Conservation (phyloP, 2,113 vertebrate genomes). For the Myotis lucifugus region DNA sequence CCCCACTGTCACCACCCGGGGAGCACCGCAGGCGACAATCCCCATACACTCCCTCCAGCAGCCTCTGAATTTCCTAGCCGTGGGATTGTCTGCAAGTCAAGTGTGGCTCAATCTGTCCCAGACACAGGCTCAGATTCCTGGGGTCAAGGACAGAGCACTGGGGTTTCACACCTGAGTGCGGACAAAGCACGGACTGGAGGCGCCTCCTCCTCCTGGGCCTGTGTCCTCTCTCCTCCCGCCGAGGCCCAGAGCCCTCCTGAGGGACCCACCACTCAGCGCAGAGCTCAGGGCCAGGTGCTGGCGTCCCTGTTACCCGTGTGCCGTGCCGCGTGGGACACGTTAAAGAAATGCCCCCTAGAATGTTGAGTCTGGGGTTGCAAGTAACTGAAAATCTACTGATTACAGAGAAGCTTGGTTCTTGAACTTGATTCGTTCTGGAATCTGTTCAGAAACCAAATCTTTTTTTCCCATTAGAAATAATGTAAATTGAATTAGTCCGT, state of each 20-base stretch:
- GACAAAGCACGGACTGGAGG: background rate
- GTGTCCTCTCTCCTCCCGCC: background rate
- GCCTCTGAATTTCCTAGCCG: background rate
- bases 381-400: no score
- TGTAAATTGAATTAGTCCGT: no score
- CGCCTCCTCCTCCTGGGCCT: no score
- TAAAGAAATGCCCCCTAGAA: no score
- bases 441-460: no score
- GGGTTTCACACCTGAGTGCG: background rate
- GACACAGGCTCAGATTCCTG: background rate
- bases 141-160: background rate
- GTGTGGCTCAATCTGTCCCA: background rate
- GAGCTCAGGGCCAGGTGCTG: background rate
- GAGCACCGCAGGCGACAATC: no score
- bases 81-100: background rate
- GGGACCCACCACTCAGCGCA: fast-evolving
- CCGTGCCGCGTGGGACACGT: no score
- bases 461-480: no score
- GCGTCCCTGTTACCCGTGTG: no score
- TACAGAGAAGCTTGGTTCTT: no score
- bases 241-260: background rate
- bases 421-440: no score
- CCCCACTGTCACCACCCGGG: fast-evolving
- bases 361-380: no score
- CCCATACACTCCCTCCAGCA: background rate